These are phyloP conservation scores for Mus spicilegus DNA, from an alignment of 2,113 vertebrate genomes.

Conservation along the genomic window DNA sequence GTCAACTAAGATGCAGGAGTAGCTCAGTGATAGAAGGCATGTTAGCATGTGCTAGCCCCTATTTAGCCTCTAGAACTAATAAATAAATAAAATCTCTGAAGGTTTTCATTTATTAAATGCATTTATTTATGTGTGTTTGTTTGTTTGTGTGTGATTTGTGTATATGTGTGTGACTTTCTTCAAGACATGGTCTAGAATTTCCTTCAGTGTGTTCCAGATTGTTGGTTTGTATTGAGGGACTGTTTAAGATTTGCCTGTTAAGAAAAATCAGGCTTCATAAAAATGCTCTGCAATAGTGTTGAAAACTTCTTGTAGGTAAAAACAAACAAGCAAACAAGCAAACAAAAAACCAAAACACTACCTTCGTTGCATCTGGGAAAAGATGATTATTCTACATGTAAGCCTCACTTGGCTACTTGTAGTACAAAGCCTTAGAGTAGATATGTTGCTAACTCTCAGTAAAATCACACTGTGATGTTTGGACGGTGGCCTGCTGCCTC, in stretches of 20 bases:
- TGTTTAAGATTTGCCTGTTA: background rate
- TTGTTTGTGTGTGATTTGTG: background rate
- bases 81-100: background rate
- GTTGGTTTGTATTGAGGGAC: background rate
- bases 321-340: background rate
- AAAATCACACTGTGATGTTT: background rate
- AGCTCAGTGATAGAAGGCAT: background rate
- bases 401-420: background rate
- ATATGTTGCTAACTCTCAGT: background rate
- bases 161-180: background rate
- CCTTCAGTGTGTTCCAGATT: background rate
- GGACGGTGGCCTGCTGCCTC: background rate
- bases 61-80: background rate
- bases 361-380: background rate
- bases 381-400: background rate
- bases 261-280: background rate
- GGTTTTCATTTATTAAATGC: background rate
- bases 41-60: background rate
- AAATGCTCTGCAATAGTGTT: background rate
- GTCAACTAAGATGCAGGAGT: background rate
- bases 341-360: background rate
- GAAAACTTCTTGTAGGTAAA: background rate
- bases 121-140: background rate
- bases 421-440: background rate
- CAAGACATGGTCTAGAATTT: background rate